Percentiles rank a stretch among this genome's conserved stretches.
Conservation (phyloP, 2,113 vertebrate genomes). For the Mastomys coucha region DNA sequence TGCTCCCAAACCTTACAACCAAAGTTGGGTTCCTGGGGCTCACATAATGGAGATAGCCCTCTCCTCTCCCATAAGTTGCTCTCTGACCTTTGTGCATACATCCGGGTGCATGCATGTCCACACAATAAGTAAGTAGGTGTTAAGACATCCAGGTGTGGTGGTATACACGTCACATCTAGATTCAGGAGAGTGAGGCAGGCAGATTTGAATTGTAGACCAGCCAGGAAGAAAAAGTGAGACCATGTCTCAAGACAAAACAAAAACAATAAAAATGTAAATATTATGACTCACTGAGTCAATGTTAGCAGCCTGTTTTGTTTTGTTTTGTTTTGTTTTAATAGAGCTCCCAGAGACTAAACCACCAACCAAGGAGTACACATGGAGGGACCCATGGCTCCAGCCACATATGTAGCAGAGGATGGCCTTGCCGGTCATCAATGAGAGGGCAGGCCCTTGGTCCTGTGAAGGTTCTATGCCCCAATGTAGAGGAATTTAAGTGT, state of each 20-base stretch:
- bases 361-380: no score
- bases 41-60: neutral
- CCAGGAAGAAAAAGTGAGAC: neutral
- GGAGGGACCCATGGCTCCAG: no score
- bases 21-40: neutral
- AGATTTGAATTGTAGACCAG: neutral
- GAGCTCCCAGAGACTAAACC: no score
- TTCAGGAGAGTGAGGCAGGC: neutral
- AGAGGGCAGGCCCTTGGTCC: no score
- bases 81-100: neutral
- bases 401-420: no score
- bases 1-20: neutral
- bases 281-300: neutral
- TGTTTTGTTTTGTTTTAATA: no score
- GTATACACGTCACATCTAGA: no score
- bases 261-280: neutral
- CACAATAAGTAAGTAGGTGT: neutral
- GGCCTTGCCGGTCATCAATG: no score
- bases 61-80: neutral
- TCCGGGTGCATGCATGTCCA: neutral
- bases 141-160: neutral
- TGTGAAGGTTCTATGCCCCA: no score
- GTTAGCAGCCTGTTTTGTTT: neutral
- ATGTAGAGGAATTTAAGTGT: no score
- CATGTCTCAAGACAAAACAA: neutral